Evolutionary conservation across 92 coral and sea anemone species (phyloP).

Genomic region (Zoanthus gigantus): DNA sequence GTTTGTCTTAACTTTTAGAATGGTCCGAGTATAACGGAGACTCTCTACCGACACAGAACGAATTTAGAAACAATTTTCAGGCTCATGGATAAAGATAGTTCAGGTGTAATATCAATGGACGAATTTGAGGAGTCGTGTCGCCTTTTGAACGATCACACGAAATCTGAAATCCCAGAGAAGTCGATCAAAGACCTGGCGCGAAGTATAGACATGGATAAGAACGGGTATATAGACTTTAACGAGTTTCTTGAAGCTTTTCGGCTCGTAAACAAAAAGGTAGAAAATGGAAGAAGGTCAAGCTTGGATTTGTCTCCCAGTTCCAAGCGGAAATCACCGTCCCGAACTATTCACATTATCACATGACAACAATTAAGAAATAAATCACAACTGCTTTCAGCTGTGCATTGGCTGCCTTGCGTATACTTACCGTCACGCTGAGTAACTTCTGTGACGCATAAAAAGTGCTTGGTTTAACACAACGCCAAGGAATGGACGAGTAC

Average conservation of each 20-base stretch:
- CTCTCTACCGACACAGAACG: conserved; percentile 90
- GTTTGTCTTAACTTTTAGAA: conserved; percentile 53
- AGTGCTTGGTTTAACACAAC: not conserved
- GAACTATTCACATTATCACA: conserved; percentile 39
- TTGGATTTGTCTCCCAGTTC: conserved; percentile 7
- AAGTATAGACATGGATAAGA: conserved; percentile 94
- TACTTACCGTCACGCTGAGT: not conserved
- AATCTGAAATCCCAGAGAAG: conserved; percentile 84
- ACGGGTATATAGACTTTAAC: conserved; percentile 94
- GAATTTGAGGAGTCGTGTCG: conserved; percentile 89
- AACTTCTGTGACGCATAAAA: not conserved
- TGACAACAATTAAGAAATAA: not conserved
- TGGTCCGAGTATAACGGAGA: conserved; percentile 96
- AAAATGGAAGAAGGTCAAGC: conserved; percentile 17
- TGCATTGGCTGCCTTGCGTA: not conserved
- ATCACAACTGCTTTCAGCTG: not conserved
- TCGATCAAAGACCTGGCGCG: conserved; percentile 88
- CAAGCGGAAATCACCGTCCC: conserved; percentile 25
- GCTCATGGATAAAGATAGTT: conserved; percentile 94
- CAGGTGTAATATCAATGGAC: conserved; percentile 93
- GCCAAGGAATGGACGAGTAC: not conserved
- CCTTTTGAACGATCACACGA: conserved; percentile 84
- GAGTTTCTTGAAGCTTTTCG: conserved; percentile 97
- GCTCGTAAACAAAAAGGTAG: conserved; percentile 69
- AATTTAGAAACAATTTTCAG: conserved; percentile 97